Evolutionary conservation across 2,113 vertebrate species (phyloP).

Genomic region (Embiotoca jacksoni): DNA sequence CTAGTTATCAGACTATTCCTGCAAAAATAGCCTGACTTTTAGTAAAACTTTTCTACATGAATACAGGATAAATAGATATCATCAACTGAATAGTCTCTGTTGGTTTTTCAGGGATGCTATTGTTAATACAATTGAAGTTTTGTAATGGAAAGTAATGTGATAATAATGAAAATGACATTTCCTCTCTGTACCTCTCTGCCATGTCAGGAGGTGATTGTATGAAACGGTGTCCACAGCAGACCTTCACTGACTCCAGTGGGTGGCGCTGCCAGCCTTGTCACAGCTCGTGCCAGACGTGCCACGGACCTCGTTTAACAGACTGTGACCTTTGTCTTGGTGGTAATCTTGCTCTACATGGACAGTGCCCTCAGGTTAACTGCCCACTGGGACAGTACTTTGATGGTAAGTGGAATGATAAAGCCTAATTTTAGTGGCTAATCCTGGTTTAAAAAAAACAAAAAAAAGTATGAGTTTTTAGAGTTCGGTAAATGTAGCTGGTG

Average conservation of each 20-base stretch:
- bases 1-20: too few relatives aligned
- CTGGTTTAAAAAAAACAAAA: neutral
- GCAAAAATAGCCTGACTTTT: neutral
- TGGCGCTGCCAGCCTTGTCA: slow-evolving; percentile 86
- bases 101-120: neutral
- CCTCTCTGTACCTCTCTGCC: neutral
- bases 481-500: too few relatives aligned
- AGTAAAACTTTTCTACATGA: neutral
- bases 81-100: neutral
- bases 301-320: slow-evolving; percentile 79
- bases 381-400: slow-evolving; percentile 82
- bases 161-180: neutral
- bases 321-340: slow-evolving; percentile 82
- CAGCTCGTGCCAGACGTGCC: slow-evolving; percentile 82
- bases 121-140: neutral
- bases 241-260: slow-evolving; percentile 79
- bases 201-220: slow-evolving; percentile 79
- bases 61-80: neutral
- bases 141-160: neutral
- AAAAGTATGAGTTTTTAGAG: too few relatives aligned
- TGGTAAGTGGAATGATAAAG: slow-evolving; percentile 67
- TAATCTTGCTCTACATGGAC: slow-evolving; percentile 77
- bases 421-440: neutral
- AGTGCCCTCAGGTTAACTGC: slow-evolving; percentile 82
- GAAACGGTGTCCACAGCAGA: slow-evolving; percentile 81